A percentile compares a stretch with the other conserved stretches of the same genome.
phyloP scores from a whole-genome alignment of 2,888 invertebrate species.

The Lomographa bimaculata region DNA sequence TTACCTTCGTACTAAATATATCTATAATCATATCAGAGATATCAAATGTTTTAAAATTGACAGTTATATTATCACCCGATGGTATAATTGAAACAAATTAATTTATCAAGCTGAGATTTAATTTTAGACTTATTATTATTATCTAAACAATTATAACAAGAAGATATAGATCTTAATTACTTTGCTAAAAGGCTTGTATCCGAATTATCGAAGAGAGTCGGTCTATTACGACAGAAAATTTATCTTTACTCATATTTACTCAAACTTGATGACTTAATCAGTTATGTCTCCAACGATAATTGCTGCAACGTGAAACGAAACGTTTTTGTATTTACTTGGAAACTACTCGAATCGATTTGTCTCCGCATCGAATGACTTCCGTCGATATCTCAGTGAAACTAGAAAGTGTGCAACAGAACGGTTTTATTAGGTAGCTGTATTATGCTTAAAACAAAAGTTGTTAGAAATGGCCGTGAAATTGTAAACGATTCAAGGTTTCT shows the following conservation, averaged over 20 bases:
- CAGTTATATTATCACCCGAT: too few relatives aligned
- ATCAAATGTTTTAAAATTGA: too few relatives aligned
- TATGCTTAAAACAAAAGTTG: constrained; percentile 20
- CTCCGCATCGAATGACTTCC: constrained; percentile 40
- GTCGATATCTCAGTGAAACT: constrained; percentile 37
- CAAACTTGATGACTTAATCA: constrained; percentile 18
- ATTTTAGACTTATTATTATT: too few relatives aligned
- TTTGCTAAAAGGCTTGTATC: too few relatives aligned
- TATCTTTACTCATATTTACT: neutral
- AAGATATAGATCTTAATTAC: too few relatives aligned
- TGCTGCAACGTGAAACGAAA: constrained; percentile 52
- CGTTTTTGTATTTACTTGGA: constrained; percentile 29
- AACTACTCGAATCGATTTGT: constrained; percentile 54
- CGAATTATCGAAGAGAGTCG: too few relatives aligned
- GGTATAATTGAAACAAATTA: too few relatives aligned
- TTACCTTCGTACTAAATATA: too few relatives aligned
- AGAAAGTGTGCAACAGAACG: constrained; percentile 35
- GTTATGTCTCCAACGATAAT: constrained; percentile 27
- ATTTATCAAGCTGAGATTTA: too few relatives aligned
- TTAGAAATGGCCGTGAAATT: constrained; percentile 35
- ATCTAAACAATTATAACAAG: too few relatives aligned
- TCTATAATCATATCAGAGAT: too few relatives aligned
- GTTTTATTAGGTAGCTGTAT: constrained; percentile 24
- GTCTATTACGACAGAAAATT: too few relatives aligned
- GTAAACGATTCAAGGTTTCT: constrained; percentile 31